A percentile compares a stretch with the other conserved stretches of the same genome.
These are phyloP conservation scores for Heterohyrax brucei DNA, from an alignment of 2,797 vertebrate species.

Conservation along the genomic window DNA sequence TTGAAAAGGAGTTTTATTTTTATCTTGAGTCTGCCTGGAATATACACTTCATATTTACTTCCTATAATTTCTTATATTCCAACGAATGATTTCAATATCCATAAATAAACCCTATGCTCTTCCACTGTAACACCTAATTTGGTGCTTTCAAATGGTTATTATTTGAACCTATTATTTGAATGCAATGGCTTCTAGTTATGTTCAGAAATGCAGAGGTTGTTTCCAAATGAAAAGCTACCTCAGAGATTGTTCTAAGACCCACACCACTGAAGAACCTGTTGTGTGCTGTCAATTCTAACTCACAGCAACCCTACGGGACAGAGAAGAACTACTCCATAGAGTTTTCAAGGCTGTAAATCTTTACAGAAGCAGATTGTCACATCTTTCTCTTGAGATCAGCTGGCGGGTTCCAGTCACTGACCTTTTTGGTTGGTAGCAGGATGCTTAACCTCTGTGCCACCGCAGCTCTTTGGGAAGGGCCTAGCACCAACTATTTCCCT, in stretches of 20 bases:
- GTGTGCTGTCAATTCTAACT: not conserved
- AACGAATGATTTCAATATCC: conserved; percentile 52
- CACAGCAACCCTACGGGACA: not conserved
- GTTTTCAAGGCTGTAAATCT: not conserved
- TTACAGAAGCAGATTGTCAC: not conserved
- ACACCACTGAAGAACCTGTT: not conserved
- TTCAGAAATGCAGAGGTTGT: conserved; percentile 55
- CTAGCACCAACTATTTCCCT: conserved; percentile 42
- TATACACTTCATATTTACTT: conserved; percentile 61
- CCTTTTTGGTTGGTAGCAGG: not conserved
- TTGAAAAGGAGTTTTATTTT: conserved; percentile 73
- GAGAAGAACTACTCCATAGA: not conserved
- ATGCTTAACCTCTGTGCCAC: not conserved
- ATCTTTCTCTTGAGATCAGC: not conserved
- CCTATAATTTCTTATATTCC: conserved; percentile 60
- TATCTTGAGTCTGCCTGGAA: conserved; percentile 56
- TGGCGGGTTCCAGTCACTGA: not conserved
- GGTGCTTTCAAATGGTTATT: conserved; percentile 68
- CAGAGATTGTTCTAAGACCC: conserved; percentile 61
- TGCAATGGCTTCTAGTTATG: conserved; percentile 47
- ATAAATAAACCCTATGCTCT: conserved; percentile 63
- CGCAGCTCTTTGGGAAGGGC: not conserved
- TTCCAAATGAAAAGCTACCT: not conserved
- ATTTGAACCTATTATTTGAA: conserved; percentile 39
- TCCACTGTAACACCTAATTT: conserved; percentile 54